These are phyloP conservation scores for Neosalanx taihuensis DNA, from an alignment of 2,797 vertebrate genomes.

Conservation along the genomic window DNA sequence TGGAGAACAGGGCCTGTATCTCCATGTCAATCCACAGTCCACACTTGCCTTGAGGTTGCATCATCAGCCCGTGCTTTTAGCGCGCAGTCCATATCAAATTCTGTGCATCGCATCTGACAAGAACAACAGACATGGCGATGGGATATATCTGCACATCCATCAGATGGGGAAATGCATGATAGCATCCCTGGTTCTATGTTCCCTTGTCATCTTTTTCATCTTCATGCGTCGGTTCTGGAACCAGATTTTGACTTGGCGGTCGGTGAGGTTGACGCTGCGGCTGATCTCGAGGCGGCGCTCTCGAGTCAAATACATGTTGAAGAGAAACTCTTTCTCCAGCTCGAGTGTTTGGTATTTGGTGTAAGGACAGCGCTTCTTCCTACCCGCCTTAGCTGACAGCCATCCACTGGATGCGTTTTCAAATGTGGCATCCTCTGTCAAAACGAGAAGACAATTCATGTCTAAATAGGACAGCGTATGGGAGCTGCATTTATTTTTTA, in stretches of 20 bases:
- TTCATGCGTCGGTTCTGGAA: conserved; percentile 52
- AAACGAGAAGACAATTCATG: conserved; percentile 18
- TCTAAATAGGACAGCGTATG: too few species aligned
- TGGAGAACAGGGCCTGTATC: not conserved
- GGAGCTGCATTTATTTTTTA: not conserved
- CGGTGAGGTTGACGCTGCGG: conserved; percentile 35
- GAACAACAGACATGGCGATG: not conserved
- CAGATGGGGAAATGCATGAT: conserved; percentile 26
- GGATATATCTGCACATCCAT: not conserved
- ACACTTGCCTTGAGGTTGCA: not conserved
- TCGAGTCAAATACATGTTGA: conserved; percentile 48
- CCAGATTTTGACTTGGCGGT: conserved; percentile 42
- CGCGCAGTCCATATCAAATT: conserved; percentile 2
- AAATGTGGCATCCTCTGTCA: conserved; percentile 53
- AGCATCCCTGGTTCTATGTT: conserved; percentile 31
- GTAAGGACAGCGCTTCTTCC: conserved; percentile 37
- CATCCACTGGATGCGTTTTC: conserved; percentile 33
- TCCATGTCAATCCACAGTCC: conserved; percentile 7
- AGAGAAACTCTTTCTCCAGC: conserved; percentile 39
- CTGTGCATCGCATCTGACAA: not conserved
- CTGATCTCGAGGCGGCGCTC: conserved; percentile 80
- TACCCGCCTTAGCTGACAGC: conserved; percentile 29
- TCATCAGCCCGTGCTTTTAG: not conserved
- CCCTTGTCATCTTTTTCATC: conserved; percentile 39
- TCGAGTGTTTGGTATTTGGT: conserved; percentile 38